Conservation (phyloP, 2,888 invertebrate genomes). For the Lamellibrachia satsuma region DNA sequence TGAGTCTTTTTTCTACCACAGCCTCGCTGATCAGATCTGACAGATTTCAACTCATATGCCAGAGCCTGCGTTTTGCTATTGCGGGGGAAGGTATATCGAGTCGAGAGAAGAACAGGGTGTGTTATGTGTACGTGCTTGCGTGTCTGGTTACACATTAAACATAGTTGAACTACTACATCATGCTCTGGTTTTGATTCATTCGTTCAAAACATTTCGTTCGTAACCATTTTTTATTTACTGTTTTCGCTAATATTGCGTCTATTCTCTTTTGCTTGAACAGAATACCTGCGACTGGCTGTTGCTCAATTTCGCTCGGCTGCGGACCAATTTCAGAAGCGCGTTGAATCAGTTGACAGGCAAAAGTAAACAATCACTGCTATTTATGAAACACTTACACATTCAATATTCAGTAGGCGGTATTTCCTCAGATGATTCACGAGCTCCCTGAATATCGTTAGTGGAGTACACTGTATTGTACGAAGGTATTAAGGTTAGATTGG, state of each 20-base stretch:
- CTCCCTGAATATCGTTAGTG: background rate
- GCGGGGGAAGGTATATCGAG: no score
- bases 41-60: no score
- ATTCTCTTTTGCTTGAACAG: conserved; percentile 31
- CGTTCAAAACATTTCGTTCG: background rate
- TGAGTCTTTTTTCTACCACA: no score
- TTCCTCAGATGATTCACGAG: background rate
- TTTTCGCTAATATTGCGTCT: background rate
- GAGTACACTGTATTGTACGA: background rate
- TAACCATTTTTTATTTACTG: background rate
- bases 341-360: conserved; percentile 29
- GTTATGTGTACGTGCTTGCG: no score
- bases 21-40: no score
- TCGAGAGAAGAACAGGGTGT: no score
- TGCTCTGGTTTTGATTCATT: no score
- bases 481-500: no score
- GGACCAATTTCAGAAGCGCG: conserved; percentile 34
- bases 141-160: no score
- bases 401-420: background rate
- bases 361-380: conserved; percentile 27
- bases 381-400: background rate
- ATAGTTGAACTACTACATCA: no score
- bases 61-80: no score
- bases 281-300: conserved; percentile 38
- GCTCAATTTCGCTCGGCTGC: conserved; percentile 37